Evolutionary conservation across 1,140 invertebrate species (phyloP).

Genomic region (Drosophila mojavensis): DNA sequence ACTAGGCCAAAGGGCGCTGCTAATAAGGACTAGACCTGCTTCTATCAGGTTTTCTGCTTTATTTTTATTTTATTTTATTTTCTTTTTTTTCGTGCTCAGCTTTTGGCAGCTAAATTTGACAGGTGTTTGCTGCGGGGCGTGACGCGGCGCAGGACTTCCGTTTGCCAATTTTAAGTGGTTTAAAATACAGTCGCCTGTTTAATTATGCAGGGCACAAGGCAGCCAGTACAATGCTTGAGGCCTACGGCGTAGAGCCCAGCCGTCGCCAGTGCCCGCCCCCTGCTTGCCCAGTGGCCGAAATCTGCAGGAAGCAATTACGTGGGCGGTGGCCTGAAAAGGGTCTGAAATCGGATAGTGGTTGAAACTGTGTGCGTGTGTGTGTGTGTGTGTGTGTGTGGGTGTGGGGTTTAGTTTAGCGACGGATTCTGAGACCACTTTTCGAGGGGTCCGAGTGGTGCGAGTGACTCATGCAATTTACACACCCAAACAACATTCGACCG

Average conservation of each 20-base stretch:
- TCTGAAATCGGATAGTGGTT: slow-evolving; percentile 77
- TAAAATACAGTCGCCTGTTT: slow-evolving; percentile 66
- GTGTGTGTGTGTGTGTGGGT: neutral
- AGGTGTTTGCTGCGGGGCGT: slow-evolving; percentile 65
- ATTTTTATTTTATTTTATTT: neutral
- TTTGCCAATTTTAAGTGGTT: slow-evolving; percentile 72
- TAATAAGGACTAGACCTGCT: slow-evolving; percentile 2
- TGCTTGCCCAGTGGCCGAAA: slow-evolving; percentile 60
- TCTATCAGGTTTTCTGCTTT: neutral
- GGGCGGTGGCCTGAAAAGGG: slow-evolving; percentile 56
- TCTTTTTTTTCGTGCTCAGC: slow-evolving; percentile 1
- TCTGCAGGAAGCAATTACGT: slow-evolving; percentile 79
- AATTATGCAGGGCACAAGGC: slow-evolving; percentile 66
- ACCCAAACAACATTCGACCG: slow-evolving; percentile 8
- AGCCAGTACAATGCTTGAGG: slow-evolving; percentile 5
- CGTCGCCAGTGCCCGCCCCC: neutral
- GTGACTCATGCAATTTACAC: slow-evolving; percentile 63
- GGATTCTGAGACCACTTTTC: slow-evolving; percentile 15
- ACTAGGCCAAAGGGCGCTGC: slow-evolving; percentile 36
- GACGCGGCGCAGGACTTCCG: slow-evolving; percentile 55
- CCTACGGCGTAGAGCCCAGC: neutral
- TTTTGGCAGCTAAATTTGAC: slow-evolving; percentile 55
- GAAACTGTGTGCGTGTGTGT: slow-evolving; percentile 4
- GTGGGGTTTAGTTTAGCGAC: slow-evolving; percentile 23
- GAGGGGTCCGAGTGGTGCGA: slow-evolving; percentile 43